Percentiles rank a stretch among this genome's conserved stretches.
These are phyloP conservation scores for Ericerus pela DNA, from an alignment of 1,140 invertebrate species.

Conservation along the genomic window DNA sequence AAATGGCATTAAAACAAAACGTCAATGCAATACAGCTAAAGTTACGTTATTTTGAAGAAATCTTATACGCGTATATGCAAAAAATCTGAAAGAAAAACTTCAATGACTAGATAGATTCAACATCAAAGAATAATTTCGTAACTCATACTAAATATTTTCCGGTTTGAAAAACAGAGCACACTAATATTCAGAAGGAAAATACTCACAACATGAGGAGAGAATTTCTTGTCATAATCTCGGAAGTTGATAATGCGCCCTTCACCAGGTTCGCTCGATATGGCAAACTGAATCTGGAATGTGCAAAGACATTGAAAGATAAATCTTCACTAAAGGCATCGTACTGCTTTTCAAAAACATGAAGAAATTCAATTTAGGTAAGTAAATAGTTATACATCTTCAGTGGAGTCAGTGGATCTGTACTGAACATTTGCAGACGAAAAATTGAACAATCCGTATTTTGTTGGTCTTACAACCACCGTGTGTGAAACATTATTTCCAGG, in stretches of 20 bases:
- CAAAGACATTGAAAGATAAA: slow-evolving; percentile 9
- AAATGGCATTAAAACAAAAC: too few species aligned
- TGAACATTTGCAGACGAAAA: slow-evolving; percentile 88
- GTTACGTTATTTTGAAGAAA: too few species aligned
- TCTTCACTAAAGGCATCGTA: too few species aligned
- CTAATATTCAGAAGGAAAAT: slow-evolving; percentile 14
- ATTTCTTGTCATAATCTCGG: slow-evolving; percentile 93
- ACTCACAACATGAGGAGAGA: slow-evolving; percentile 85
- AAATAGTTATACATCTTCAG: slow-evolving; percentile 33
- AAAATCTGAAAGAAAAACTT: too few species aligned
- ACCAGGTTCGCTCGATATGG: slow-evolving; percentile 87
- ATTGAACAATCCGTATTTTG: slow-evolving; percentile 87
- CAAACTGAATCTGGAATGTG: slow-evolving; percentile 52
- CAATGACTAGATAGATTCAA: too few species aligned
- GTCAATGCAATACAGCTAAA: too few species aligned
- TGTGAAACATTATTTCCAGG: slow-evolving; percentile 88
- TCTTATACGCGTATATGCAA: not conserved
- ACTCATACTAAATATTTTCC: too few species aligned
- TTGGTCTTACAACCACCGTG: slow-evolving; percentile 77
- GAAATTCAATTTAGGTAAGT: slow-evolving; percentile 1
- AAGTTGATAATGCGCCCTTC: slow-evolving; percentile 90
- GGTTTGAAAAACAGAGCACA: too few species aligned
- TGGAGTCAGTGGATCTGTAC: slow-evolving; percentile 64
- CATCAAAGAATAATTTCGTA: too few species aligned
- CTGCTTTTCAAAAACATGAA: too few species aligned